Conservation (phyloP, 2,113 vertebrate species). For the Pholis gunnellus region DNA sequence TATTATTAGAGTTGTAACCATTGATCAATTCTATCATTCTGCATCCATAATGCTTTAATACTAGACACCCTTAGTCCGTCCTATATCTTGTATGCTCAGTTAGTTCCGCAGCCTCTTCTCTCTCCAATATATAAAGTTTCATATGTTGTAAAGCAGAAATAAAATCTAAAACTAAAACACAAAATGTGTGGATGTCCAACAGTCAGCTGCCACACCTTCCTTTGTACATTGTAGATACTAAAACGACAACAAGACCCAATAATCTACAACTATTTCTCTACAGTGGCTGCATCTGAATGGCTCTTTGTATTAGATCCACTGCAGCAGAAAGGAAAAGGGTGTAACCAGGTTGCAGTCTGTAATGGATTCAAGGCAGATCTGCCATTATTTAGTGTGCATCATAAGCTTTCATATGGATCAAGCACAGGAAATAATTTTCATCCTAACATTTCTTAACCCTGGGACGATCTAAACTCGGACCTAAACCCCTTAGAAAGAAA, state of each 20-base stretch:
- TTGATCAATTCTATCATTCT: not conserved
- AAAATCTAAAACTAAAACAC: conserved; percentile 22
- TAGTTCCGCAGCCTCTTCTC: not conserved
- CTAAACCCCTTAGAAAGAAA: not conserved
- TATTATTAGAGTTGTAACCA: conserved; percentile 3
- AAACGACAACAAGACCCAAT: conserved; percentile 26
- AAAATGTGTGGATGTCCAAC: conserved; percentile 30
- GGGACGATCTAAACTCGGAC: not conserved
- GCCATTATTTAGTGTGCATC: not conserved
- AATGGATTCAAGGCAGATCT: conserved; percentile 9
- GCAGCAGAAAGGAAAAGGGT: conserved; percentile 33
- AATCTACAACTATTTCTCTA: conserved; percentile 17
- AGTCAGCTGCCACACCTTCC: conserved; percentile 48
- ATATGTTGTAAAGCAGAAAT: conserved; percentile 29
- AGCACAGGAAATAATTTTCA: not conserved
- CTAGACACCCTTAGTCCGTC: conserved; percentile 7
- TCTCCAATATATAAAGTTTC: not conserved
- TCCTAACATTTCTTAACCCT: not conserved
- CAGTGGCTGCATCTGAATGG: conserved; percentile 14
- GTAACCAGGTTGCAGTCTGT: conserved; percentile 10
- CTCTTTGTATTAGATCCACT: conserved; percentile 33
- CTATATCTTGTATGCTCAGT: not conserved
- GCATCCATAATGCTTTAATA: not conserved
- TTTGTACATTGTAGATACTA: conserved; percentile 47
- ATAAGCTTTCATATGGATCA: not conserved